Evolutionary conservation across 2,797 vertebrate species (phyloP).

Genomic region (Botia kubotai): DNA sequence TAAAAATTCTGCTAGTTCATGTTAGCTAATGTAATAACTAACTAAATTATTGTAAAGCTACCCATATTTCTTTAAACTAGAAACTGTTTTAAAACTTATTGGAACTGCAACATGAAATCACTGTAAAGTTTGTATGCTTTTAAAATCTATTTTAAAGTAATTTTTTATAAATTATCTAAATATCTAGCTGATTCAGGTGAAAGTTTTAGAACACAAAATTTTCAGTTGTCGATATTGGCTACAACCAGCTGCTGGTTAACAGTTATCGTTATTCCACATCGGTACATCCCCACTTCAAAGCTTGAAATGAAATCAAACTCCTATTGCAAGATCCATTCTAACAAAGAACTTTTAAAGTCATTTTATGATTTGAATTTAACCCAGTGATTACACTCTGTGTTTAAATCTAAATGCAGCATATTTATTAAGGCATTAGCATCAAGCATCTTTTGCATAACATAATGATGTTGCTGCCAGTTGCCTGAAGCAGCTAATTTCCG

Average conservation of each 20-base stretch:
- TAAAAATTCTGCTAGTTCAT: too few species aligned
- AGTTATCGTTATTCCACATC: background rate
- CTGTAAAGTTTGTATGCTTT: too few species aligned
- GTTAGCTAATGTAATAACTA: too few species aligned
- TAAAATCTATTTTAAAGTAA: too few species aligned
- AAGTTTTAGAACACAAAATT: too few species aligned
- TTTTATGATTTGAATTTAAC: constrained; percentile 33
- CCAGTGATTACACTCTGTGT: constrained; percentile 14
- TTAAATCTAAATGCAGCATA: constrained; percentile 38
- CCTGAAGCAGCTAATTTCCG: constrained; percentile 49
- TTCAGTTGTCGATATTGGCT: too few species aligned
- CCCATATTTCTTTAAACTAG: too few species aligned
- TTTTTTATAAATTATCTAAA: too few species aligned
- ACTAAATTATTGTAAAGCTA: too few species aligned
- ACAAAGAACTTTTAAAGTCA: background rate
- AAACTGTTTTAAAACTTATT: too few species aligned
- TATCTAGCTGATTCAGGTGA: too few species aligned
- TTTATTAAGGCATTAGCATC: constrained; percentile 48
- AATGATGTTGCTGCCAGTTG: constrained; percentile 51
- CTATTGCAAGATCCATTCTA: background rate
- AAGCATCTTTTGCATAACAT: constrained; percentile 42
- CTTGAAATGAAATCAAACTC: background rate
- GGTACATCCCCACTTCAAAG: background rate
- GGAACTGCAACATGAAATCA: too few species aligned
- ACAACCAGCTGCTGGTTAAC: background rate